Conservation (phyloP, 37 sponge, comb jelly and placozoan genomes). For the Bolinopsis microptera region DNA sequence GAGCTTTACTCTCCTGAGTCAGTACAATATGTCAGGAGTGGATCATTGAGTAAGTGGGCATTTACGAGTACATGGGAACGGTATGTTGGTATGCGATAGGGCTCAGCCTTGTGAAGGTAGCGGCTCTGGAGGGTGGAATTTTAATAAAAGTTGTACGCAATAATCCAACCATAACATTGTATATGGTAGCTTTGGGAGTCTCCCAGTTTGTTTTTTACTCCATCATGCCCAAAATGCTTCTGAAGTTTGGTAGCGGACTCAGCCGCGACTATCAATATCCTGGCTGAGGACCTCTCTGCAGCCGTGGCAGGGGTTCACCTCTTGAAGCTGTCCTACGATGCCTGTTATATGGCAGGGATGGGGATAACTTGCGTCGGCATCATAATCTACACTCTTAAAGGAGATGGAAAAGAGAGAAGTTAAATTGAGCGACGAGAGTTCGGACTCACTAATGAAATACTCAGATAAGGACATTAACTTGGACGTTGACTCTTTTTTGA, state of each 20-base stretch:
- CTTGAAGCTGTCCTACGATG: slow-evolving; percentile 9
- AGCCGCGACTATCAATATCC: slow-evolving; percentile 10
- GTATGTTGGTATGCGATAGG: slow-evolving; percentile 31
- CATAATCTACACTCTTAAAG: background rate
- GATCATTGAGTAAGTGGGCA: slow-evolving; percentile 10
- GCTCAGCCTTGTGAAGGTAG: background rate
- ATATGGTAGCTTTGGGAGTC: background rate
- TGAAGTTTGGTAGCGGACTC: slow-evolving; percentile 33
- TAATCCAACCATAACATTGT: background rate
- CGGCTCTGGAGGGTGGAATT: background rate
- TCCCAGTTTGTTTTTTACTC: slow-evolving; percentile 55
- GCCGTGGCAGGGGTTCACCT: slow-evolving; percentile 30
- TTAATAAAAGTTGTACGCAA: background rate
- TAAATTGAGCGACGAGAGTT: background rate
- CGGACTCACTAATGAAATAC: slow-evolving; percentile 13
- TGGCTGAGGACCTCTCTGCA: slow-evolving; percentile 14
- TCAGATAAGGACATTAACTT: too few species aligned
- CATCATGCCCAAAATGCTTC: slow-evolving; percentile 18
- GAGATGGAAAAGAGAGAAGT: background rate
- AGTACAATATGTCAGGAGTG: slow-evolving; percentile 61
- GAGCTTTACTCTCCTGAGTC: slow-evolving; percentile 36
- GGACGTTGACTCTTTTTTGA: too few species aligned
- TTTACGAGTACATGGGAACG: slow-evolving; percentile 59
- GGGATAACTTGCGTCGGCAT: background rate
- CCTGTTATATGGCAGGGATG: background rate